These are phyloP conservation scores for Zaprionus lineosus DNA, from an alignment of 2,888 invertebrate genomes.

Conservation along the genomic window DNA sequence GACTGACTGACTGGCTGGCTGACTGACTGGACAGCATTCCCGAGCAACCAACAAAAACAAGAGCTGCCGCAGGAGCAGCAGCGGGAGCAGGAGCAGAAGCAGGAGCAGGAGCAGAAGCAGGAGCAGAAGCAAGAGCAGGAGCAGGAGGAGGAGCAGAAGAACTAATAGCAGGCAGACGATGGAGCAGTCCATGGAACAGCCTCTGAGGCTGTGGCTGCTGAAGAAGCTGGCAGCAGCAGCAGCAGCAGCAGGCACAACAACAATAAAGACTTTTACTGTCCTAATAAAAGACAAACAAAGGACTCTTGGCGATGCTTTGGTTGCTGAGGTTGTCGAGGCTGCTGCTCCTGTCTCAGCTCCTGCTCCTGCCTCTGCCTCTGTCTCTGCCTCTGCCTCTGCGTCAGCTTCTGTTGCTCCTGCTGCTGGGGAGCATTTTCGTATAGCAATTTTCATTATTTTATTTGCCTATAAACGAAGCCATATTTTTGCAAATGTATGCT, in stretches of 20 bases:
- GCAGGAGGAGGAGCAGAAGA: constrained; percentile 32
- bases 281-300: constrained; percentile 81
- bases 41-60: constrained; percentile 42
- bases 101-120: constrained; percentile 19
- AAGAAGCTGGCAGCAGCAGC: constrained; percentile 15
- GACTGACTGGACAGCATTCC: constrained; percentile 22
- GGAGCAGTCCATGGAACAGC: too few relatives aligned
- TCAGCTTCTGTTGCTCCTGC: constrained; percentile 12
- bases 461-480: constrained; percentile 81
- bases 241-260: constrained; percentile 51
- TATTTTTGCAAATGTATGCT: constrained; percentile 67
- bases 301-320: constrained; percentile 57
- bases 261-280: constrained; percentile 80
- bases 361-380: constrained; percentile 10
- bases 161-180: constrained; percentile 63
- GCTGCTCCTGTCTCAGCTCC: background rate
- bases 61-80: constrained; percentile 17
- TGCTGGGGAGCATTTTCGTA: constrained; percentile 66
- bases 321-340: too few relatives aligned
- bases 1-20: constrained; percentile 19
- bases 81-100: constrained; percentile 31
- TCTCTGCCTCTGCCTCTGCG: constrained; percentile 11
- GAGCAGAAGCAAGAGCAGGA: constrained; percentile 14
- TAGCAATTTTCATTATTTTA: constrained; percentile 82
- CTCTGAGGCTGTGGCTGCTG: too few relatives aligned